Evolutionary conservation across 2,888 invertebrate genomes (phyloP).

Genomic region (Synanthedon andrenaeformis): DNA sequence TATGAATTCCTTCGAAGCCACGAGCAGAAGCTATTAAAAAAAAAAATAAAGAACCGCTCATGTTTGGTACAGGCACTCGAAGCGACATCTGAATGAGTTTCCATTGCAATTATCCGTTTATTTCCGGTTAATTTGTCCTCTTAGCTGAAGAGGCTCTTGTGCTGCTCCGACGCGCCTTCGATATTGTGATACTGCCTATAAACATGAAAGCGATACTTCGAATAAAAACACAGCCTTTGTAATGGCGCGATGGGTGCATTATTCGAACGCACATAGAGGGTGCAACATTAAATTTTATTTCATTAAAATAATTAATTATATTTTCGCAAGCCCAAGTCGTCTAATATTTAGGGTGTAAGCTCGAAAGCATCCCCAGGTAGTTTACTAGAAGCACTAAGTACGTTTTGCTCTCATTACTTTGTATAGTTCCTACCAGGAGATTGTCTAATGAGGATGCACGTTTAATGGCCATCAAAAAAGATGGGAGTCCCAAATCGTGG

Average conservation of each 20-base stretch:
- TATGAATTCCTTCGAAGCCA: too few relatives aligned
- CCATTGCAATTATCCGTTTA: conserved; percentile 41
- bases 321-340: too few relatives aligned
- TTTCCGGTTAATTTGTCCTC: conserved; percentile 40
- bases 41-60: not conserved
- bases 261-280: not conserved
- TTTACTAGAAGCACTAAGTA: too few relatives aligned
- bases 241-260: not conserved
- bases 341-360: too few relatives aligned
- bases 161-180: conserved; percentile 33
- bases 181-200: conserved; percentile 6
- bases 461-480: too few relatives aligned
- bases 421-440: too few relatives aligned
- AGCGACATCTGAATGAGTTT: conserved; percentile 21
- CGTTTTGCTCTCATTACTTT: too few relatives aligned
- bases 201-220: conserved; percentile 1
- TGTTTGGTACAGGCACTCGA: conserved; percentile 1
- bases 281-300: not conserved
- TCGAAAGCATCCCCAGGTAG: too few relatives aligned
- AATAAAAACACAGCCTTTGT: conserved; percentile 2
- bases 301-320: too few relatives aligned
- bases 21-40: too few relatives aligned
- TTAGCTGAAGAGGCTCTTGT: conserved; percentile 24
- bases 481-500: too few relatives aligned
- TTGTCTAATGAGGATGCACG: too few relatives aligned